These are phyloP conservation scores for Rachycentron canadum DNA, from an alignment of 2,797 vertebrate species.

Conservation along the genomic window DNA sequence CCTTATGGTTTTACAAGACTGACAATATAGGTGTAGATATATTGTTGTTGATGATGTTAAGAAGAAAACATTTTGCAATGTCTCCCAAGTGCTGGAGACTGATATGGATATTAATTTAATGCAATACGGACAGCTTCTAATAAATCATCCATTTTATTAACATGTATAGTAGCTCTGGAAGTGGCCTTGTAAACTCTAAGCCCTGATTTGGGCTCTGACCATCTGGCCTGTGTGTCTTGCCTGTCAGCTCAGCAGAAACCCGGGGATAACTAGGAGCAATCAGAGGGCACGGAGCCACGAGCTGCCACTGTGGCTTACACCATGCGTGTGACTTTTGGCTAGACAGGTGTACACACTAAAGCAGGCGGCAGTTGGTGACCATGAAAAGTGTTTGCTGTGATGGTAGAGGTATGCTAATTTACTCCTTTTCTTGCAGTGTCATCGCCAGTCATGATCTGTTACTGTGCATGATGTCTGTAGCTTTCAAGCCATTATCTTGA, in stretches of 20 bases:
- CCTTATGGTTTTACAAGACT: constrained; percentile 23
- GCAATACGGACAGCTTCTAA: constrained; percentile 37
- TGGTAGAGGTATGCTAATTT: constrained; percentile 70
- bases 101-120: constrained; percentile 45
- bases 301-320: constrained; percentile 74
- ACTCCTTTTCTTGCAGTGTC: constrained; percentile 49
- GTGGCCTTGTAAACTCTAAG: constrained; percentile 70
- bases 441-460: constrained; percentile 56
- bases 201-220: constrained; percentile 60
- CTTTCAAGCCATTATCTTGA: constrained; percentile 43
- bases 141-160: constrained; percentile 71
- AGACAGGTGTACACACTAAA: constrained; percentile 75
- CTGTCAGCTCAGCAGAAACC: constrained; percentile 77
- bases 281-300: constrained; percentile 73
- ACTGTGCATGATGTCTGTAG: constrained; percentile 19
- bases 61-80: constrained; percentile 8
- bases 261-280: constrained; percentile 75
- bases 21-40: constrained; percentile 17
- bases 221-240: constrained; percentile 76
- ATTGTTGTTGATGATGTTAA: constrained; percentile 29
- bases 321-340: constrained; percentile 66
- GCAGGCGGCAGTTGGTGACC: constrained; percentile 80
- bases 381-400: constrained; percentile 63
- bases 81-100: constrained; percentile 29
- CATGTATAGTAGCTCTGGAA: constrained; percentile 56